Evolutionary conservation across 64 coral and sea anemone genomes (phyloP), one percentile per base, ranked within the genome.

Genomic region (Stichodactyla mertensii): DNA sequence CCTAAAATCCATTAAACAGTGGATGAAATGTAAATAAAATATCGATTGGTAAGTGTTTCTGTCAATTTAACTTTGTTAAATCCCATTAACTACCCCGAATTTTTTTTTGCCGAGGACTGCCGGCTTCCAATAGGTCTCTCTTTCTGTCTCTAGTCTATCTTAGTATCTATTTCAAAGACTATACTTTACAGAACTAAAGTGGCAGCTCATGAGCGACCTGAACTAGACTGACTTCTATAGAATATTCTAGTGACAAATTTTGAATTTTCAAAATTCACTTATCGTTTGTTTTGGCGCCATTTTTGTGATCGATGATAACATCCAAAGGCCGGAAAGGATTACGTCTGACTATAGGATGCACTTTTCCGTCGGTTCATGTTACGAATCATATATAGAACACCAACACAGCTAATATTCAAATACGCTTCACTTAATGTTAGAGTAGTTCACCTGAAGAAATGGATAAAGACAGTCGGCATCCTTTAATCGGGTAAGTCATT

Each of bases 281-380:
- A 31, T 74, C 27, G 69, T 74, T 74, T 74, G 69, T 74, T 74
- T 74, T 74, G 69, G 69, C 69, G 69, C 69, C 24, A 28, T 74
- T 74, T 74, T 31, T 74, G 26, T 31, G 69, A 31, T 10, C 7
- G 56, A 58, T 58, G 22, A 13, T 31, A 31, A 23, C 14, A 11
- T 22, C 10, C 24, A 4, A 27, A 9, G 22, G 22, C 69, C 26
- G 69, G 69, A 74, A 74, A 31, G 10, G 69, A 74, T 74, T 74
- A 74, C 69, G 69, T 23, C 24, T 11, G 36, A 45, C 11, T 13
- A 23, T 74, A 12, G 7, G 69, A 8, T 31, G 5, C 10, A 4
- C 12, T 74, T 74, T 31, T 31, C 69, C 24, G 69, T n/a, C 12
- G 12, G n/a, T 10, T 74, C 69, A 4, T 28, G 69, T 74, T 28